Percentiles rank a stretch among this genome's conserved stretches.
Evolutionary conservation across 2,113 vertebrate genomes (phyloP).

Genomic region (Microtus oregoni): DNA sequence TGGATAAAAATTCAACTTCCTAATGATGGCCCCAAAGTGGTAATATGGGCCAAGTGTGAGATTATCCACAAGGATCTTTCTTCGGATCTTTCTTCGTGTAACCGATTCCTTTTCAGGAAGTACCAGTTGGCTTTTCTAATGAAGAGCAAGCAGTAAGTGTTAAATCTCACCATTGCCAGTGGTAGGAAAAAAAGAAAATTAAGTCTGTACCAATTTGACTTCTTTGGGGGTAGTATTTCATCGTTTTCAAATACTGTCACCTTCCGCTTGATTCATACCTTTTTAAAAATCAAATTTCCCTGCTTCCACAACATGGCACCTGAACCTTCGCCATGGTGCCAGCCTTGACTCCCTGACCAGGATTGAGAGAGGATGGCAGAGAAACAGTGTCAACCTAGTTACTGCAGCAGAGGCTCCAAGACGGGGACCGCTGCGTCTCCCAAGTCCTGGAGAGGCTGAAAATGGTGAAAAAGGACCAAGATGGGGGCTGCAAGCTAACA

Average conservation of each 20-base stretch:
- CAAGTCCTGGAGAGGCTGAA: not conserved
- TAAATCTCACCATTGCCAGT: not conserved
- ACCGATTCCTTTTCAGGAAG: conserved; percentile 32
- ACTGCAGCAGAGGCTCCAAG: not conserved
- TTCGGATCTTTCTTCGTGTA: conserved; percentile 23
- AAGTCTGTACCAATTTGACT: conserved; percentile 25
- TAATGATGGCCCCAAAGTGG: not conserved
- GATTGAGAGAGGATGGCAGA: not conserved
- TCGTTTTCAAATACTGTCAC: not conserved
- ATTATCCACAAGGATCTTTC: conserved; percentile 19
- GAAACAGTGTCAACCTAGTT: not conserved
- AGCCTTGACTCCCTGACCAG: not conserved
- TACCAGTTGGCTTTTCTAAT: not conserved
- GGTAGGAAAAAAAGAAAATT: conserved; percentile 23
- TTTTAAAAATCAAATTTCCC: not conserved
- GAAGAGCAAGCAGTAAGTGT: not conserved
- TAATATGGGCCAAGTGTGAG: not conserved
- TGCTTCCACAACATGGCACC: not conserved
- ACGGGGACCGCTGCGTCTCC: not conserved
- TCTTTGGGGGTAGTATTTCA: conserved; percentile 24
- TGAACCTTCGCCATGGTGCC: not conserved
- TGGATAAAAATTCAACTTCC: not conserved
- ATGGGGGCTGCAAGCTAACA: not conserved
- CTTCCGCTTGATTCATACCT: not conserved
- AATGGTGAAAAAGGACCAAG: not conserved